phyloP scores from a whole-genome alignment of 1,140 invertebrate genomes.

The Drosophila albomicans region DNA sequence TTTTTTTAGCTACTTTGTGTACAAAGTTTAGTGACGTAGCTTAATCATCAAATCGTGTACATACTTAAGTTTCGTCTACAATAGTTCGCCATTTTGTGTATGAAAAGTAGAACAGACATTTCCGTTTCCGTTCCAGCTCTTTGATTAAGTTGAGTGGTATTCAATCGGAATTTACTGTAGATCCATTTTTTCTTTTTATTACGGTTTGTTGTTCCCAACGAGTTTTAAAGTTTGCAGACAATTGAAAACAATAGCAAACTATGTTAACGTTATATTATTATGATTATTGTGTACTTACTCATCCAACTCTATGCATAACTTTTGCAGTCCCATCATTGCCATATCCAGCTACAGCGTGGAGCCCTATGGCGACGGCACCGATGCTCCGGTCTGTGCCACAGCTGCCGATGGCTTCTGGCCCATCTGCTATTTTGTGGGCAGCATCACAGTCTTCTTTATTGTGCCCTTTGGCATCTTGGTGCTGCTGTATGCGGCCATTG shows the following conservation, averaged over 20 bases:
- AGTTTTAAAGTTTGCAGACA: constrained; percentile 68
- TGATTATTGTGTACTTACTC: background rate
- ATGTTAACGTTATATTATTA: constrained; percentile 8
- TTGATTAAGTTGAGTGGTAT: constrained; percentile 72
- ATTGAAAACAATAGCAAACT: constrained; percentile 24
- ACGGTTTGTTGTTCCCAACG: constrained; percentile 46
- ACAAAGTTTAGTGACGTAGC: constrained; percentile 20
- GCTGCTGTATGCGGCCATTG: constrained; percentile 93
- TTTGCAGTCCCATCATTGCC: constrained; percentile 91
- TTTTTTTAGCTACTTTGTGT: constrained; percentile 15
- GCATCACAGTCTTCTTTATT: constrained; percentile 93
- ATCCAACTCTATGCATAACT: constrained; percentile 40
- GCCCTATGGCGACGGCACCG: constrained; percentile 89
- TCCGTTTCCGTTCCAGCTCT: constrained; percentile 68
- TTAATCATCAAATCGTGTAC: constrained; percentile 13
- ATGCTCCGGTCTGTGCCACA: constrained; percentile 90
- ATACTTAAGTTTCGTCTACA: constrained; percentile 9
- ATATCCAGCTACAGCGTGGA: constrained; percentile 90
- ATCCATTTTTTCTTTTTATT: constrained; percentile 10
- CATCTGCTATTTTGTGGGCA: constrained; percentile 91
- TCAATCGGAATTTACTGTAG: constrained; percentile 47
- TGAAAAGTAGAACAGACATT: constrained; percentile 56
- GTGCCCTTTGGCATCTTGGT: constrained; percentile 92
- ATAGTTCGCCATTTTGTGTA: constrained; percentile 21
- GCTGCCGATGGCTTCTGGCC: constrained; percentile 90